Evolutionary conservation across 2,888 invertebrate species (phyloP).

Genomic region (Luperina testacea): DNA sequence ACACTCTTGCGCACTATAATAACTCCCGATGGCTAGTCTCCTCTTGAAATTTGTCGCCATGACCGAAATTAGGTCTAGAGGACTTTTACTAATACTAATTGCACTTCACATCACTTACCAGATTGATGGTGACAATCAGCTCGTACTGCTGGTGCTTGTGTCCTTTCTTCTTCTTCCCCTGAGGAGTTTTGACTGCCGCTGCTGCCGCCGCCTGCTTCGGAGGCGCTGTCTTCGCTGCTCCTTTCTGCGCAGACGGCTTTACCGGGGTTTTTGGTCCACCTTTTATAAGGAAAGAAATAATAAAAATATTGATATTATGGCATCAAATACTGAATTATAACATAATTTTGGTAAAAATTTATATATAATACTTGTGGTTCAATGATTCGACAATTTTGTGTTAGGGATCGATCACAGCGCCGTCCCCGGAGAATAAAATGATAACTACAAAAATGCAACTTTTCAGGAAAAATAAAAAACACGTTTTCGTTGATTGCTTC

Average conservation of each 20-base stretch:
- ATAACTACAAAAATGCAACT: too few relatives aligned
- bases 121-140: slow-evolving; percentile 94
- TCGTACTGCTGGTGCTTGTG: slow-evolving; percentile 95
- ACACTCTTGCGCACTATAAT: not conserved
- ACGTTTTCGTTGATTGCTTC: too few relatives aligned
- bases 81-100: not conserved
- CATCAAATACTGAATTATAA: too few relatives aligned
- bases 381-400: too few relatives aligned
- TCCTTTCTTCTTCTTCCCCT: slow-evolving; percentile 94
- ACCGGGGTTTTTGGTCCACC: slow-evolving; percentile 92
- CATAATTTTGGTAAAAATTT: too few relatives aligned
- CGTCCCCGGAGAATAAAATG: too few relatives aligned
- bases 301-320: too few relatives aligned
- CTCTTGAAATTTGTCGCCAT: not conserved
- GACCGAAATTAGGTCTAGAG: not conserved
- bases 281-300: too few relatives aligned
- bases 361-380: too few relatives aligned
- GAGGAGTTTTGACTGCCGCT: slow-evolving; percentile 90
- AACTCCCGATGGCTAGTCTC: not conserved
- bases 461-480: too few relatives aligned
- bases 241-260: slow-evolving; percentile 93
- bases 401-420: too few relatives aligned
- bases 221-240: slow-evolving; percentile 92
- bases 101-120: slow-evolving; percentile 90
- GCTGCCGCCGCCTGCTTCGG: slow-evolving; percentile 91